Conservation (phyloP, 2,888 invertebrate species). For the Drosophila pseudotalamancana region DNA sequence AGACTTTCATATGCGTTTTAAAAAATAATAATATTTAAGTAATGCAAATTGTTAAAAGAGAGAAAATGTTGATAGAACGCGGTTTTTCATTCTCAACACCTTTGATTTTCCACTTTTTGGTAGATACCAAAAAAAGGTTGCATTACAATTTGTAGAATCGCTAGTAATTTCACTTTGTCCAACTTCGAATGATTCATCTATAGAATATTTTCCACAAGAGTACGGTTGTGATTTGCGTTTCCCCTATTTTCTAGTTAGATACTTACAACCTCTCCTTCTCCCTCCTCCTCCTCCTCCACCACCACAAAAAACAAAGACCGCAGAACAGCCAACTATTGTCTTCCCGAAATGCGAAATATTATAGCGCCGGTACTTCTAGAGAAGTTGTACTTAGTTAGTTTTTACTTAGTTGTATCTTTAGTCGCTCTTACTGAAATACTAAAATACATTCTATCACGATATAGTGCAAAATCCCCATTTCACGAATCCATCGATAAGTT, state of each 20-base stretch:
- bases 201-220: no score
- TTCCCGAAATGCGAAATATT: constrained; percentile 27
- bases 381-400: constrained; percentile 47
- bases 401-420: constrained; percentile 38
- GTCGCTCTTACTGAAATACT: constrained; percentile 9
- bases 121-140: no score
- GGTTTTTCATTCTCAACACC: no score
- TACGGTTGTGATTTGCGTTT: no score
- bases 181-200: no score
- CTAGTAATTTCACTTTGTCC: no score
- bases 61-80: neutral
- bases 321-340: constrained; percentile 51
- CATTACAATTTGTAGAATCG: no score
- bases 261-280: no score
- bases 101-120: no score
- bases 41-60: neutral
- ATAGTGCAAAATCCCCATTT: constrained; percentile 13
- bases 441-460: neutral
- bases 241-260: no score
- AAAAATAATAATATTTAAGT: neutral
- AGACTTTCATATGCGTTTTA: constrained; percentile 45
- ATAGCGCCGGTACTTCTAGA: constrained; percentile 12
- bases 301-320: constrained; percentile 23
- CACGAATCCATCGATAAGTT: neutral
- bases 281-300: neutral